Conservation (phyloP, 2,113 vertebrate genomes). For the Bostrychus sinensis region DNA sequence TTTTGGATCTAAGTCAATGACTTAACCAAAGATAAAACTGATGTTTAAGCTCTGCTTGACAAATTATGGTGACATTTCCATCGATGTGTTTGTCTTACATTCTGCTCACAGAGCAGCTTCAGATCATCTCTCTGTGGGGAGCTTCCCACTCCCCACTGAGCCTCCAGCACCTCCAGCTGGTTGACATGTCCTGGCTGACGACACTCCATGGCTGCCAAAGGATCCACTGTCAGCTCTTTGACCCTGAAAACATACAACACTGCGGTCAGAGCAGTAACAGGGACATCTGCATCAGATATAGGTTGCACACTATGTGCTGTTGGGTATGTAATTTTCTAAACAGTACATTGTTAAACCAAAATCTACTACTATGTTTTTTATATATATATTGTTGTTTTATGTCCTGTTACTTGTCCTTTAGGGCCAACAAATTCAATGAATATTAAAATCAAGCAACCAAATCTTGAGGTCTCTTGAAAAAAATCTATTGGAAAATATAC, state of each 20-base stretch:
- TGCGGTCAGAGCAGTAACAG: not conserved
- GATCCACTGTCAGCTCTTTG: slow-evolving; percentile 88
- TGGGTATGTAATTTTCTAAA: not conserved
- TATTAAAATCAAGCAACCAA: not conserved
- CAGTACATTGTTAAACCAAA: no score
- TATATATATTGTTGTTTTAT: no score
- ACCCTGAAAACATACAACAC: slow-evolving; percentile 76
- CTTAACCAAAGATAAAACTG: no score
- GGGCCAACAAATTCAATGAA: not conserved
- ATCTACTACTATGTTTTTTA: no score
- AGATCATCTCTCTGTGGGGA: slow-evolving; percentile 98
- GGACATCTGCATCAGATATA: not conserved
- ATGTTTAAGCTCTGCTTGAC: not conserved
- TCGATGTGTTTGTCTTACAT: slow-evolving; percentile 80
- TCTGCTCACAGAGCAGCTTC: slow-evolving; percentile 98
- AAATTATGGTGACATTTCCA: not conserved
- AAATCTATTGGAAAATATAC: slow-evolving; percentile 33
- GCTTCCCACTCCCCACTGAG: slow-evolving; percentile 96
- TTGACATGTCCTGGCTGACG: slow-evolving; percentile 83
- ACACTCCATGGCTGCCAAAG: slow-evolving; percentile 76
- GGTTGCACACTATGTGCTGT: no score
- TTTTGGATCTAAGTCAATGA: no score
- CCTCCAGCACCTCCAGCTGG: slow-evolving; percentile 93
- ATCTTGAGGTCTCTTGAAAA: not conserved
- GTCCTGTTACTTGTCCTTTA: no score